These are phyloP conservation scores for Brachyrhaphis roseni DNA, from an alignment of 2,797 vertebrate species.

Conservation along the genomic window DNA sequence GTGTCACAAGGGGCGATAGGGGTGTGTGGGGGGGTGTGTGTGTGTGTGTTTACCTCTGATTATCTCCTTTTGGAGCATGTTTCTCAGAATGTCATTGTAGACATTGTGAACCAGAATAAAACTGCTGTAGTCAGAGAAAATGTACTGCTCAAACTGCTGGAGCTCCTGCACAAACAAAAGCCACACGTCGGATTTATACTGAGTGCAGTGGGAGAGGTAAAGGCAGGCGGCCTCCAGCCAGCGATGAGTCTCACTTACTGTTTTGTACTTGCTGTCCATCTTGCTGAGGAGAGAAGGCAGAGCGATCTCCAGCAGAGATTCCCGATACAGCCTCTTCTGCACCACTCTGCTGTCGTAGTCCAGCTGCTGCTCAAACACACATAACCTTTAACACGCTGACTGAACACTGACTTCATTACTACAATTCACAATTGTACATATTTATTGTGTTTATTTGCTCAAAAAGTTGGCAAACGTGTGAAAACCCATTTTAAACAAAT, in stretches of 20 bases:
- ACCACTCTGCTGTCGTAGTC: constrained; percentile 92
- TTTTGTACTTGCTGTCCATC: constrained; percentile 86
- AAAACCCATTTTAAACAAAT: not conserved
- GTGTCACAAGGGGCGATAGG: not conserved
- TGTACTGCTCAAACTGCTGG: constrained; percentile 89
- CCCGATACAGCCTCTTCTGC: constrained; percentile 89
- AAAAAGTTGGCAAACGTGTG: not conserved
- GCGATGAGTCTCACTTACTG: constrained; percentile 68
- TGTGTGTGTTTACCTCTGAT: constrained; percentile 82
- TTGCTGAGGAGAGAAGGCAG: constrained; percentile 86
- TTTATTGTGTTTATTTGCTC: not conserved
- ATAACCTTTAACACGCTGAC: constrained; percentile 1
- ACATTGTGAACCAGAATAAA: constrained; percentile 91
- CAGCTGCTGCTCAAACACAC: constrained; percentile 85
- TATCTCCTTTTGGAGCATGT: constrained; percentile 83
- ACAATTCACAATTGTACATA: not conserved
- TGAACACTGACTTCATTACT: not conserved
- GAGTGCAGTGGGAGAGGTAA: not conserved
- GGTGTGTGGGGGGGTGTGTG: too few species aligned
- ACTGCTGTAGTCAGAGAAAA: constrained; percentile 89
- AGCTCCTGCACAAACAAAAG: constrained; percentile 81
- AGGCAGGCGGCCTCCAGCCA: not conserved
- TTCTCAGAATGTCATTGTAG: constrained; percentile 87
- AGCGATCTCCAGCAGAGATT: constrained; percentile 88
- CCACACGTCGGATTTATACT: not conserved